Percentiles rank a stretch among this genome's conserved stretches.
These are phyloP conservation scores for Plectropomus leopardus DNA, from an alignment of 2,113 vertebrate genomes.

Conservation along the genomic window DNA sequence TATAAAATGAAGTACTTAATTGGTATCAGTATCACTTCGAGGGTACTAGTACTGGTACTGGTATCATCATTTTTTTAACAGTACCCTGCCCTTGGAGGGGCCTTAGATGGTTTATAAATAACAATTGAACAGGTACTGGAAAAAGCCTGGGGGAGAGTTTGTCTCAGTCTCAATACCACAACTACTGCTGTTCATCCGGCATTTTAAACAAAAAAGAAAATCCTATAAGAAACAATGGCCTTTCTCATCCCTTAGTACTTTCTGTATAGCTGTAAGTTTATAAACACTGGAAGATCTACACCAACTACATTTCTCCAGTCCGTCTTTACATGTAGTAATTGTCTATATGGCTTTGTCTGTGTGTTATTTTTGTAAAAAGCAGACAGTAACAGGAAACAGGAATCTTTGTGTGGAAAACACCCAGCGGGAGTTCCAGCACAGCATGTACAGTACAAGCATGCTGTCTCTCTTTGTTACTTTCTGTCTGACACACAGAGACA, in stretches of 20 bases:
- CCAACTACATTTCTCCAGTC: neutral
- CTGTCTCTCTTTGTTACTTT: neutral
- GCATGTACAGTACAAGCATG: neutral
- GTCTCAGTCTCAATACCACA: neutral
- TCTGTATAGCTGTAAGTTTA: neutral
- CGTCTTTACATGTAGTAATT: neutral
- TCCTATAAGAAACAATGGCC: neutral
- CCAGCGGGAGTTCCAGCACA: neutral
- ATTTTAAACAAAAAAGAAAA: no score
- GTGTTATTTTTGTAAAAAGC: neutral
- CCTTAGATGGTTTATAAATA: neutral
- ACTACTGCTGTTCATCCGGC: neutral
- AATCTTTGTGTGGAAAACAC: constrained; percentile 16
- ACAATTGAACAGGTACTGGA: neutral
- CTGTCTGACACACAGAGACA: constrained; percentile 19
- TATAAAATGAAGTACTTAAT: no score
- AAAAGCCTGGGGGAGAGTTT: neutral
- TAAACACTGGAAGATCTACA: neutral
- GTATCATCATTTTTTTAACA: no score
- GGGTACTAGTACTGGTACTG: no score
- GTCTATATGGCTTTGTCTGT: neutral
- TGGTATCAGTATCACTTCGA: no score
- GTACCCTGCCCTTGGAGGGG: neutral
- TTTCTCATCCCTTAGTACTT: no score
- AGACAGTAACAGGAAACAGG: constrained; percentile 19